Evolutionary conservation across 1,140 invertebrate species (phyloP).

Genomic region (Drosophila pandora): DNA sequence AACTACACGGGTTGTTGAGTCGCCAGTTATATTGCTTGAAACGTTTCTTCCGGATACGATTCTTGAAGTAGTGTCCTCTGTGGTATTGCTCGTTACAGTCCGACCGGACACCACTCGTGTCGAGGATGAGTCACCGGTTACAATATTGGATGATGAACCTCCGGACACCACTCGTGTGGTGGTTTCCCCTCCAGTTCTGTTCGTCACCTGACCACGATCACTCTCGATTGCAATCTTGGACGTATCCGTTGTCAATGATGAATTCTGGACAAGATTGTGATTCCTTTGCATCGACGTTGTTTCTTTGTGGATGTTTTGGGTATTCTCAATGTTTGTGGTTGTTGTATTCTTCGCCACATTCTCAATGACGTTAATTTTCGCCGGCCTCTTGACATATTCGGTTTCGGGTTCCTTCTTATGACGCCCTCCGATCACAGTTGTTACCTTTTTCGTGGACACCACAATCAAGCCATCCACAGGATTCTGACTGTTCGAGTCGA

Average conservation of each 20-base stretch:
- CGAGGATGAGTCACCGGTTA: constrained; percentile 43
- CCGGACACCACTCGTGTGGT: constrained; percentile 19
- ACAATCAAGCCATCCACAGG: constrained; percentile 85
- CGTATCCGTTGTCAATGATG: constrained; percentile 34
- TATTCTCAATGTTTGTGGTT: constrained; percentile 73
- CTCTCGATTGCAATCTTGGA: constrained; percentile 42
- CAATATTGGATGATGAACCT: constrained; percentile 18
- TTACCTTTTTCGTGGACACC: constrained; percentile 85
- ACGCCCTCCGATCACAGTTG: constrained; percentile 78
- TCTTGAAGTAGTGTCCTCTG: constrained; percentile 22
- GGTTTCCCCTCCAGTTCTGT: constrained; percentile 2
- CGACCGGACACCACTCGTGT: constrained; percentile 16
- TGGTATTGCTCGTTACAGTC: constrained; percentile 22
- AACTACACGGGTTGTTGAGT: constrained; percentile 22
- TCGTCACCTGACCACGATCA: constrained; percentile 25
- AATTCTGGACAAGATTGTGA: constrained; percentile 51
- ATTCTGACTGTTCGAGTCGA: constrained; percentile 83
- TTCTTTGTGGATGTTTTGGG: constrained; percentile 72
- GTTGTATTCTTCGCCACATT: constrained; percentile 74
- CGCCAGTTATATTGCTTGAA: constrained; percentile 28
- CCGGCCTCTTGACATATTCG: constrained; percentile 74
- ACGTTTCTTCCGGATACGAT: constrained; percentile 10
- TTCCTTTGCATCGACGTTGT: constrained; percentile 64
- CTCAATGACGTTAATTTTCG: constrained; percentile 77
- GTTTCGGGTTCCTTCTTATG: constrained; percentile 80